Base-by-base conservation (phyloP, 2,113 vertebrate genomes). In the Aptenodytes forsteri region DNA sequence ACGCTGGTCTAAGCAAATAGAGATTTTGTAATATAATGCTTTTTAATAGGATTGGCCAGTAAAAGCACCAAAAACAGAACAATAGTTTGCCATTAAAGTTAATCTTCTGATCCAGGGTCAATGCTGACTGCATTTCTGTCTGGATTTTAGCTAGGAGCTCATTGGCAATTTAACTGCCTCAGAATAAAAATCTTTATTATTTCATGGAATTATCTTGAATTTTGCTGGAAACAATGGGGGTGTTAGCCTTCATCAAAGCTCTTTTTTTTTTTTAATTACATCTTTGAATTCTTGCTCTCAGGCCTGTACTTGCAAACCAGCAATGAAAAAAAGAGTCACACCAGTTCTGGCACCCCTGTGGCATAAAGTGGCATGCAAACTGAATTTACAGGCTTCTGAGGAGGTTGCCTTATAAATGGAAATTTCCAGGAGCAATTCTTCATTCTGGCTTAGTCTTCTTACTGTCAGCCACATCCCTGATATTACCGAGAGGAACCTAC, bases 31-130 rank as follows among this genome's bases (percentile, higher is more conserved):
- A 71, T 65, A 71, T 36, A 66, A 78, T 55, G 32, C 21, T 76
- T 91, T 87, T 72, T 93, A 85, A 93, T 52, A 27, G 65, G 27
- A 88, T 72, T 91, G 73, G 21, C 40, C 42, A 75, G 47, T 36
- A 85, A 87, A 89, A 91, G 55, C 30, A 93, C 23, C 34, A 94
- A 91, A 89, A 91, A 91, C 56, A 76, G 30, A 87, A 97, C 47
- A 94, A 77, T 54, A 73, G 70, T 40, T 97, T 94, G 34, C 44
- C 82, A 72, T 65, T 89, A 80, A 95, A 87, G 20, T 92, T 87
- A 81, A 96, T 93, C 52, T 89, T 95, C 69, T 75, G n/a, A 87
- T 85, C n/a, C 69, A 79, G 30, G 25, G 19, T 83, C 1, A 0
- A 87, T 72, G 61, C 20, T 72, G 66, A 82, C 70, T 87, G 34